phyloP scores from a whole-genome alignment of 2,113 vertebrate species.

The Barbus barbus region DNA sequence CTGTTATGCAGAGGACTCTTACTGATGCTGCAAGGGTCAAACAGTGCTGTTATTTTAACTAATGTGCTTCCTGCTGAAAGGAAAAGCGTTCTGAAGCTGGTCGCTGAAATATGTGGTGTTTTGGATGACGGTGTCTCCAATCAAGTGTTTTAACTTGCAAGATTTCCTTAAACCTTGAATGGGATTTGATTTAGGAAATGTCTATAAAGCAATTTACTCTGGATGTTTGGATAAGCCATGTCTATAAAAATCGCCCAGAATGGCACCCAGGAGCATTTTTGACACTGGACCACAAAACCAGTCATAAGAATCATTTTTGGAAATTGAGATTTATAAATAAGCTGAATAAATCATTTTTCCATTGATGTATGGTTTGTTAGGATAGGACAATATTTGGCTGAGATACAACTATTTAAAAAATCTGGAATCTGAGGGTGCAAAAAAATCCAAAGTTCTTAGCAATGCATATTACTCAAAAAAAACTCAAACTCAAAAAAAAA shows the following conservation, averaged over 20 bases:
- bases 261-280: background rate
- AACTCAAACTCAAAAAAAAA: too few relatives aligned
- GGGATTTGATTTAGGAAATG: background rate
- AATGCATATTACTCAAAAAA: too few relatives aligned
- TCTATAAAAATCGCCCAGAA: background rate
- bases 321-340: too few relatives aligned
- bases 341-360: too few relatives aligned
- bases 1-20: conserved; percentile 30
- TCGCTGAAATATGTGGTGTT: background rate
- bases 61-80: conserved; percentile 9
- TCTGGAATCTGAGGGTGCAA: too few relatives aligned
- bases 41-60: background rate
- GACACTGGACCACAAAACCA: too few relatives aligned
- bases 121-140: background rate
- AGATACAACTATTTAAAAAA: too few relatives aligned
- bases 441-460: too few relatives aligned
- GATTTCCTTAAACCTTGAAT: background rate
- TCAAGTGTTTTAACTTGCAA: background rate
- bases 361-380: too few relatives aligned
- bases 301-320: too few relatives aligned
- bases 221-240: too few relatives aligned
- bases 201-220: background rate
- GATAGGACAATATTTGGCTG: too few relatives aligned
- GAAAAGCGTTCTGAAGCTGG: background rate
- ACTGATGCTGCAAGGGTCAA: conserved; percentile 18